phyloP scores from a whole-genome alignment of 2,888 invertebrate species.

The Nineta flava region DNA sequence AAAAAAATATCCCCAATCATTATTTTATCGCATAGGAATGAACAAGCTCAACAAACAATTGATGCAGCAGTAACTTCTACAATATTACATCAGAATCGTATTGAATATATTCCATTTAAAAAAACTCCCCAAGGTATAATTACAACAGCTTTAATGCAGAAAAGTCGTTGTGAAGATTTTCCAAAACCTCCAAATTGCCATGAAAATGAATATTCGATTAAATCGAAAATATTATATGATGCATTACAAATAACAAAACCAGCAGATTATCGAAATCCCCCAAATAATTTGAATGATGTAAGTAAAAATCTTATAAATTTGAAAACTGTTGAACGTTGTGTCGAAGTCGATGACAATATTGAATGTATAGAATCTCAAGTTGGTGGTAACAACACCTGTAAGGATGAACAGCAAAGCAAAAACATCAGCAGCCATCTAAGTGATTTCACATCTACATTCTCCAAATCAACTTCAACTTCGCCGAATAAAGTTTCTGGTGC shows the following conservation, averaged over 20 bases:
- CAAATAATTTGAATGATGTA: background rate
- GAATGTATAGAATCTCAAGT: background rate
- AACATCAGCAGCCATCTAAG: too few species aligned
- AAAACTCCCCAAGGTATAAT: conserved; percentile 5
- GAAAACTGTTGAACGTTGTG: background rate
- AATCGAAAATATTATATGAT: too few species aligned
- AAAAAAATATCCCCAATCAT: background rate
- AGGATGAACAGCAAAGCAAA: too few species aligned
- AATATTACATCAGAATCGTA: background rate
- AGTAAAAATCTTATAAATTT: background rate
- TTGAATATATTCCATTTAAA: conserved; percentile 3
- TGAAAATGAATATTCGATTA: too few species aligned
- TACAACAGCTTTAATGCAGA: conserved; percentile 1
- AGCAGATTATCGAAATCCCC: background rate
- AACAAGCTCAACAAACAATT: background rate
- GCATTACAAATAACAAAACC: too few species aligned
- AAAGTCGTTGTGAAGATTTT: background rate
- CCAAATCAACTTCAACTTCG: too few species aligned
- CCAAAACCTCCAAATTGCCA: background rate
- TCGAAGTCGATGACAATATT: background rate
- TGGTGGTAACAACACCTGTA: background rate
- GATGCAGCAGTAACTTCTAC: background rate
- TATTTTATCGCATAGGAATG: background rate
- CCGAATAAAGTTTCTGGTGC: too few species aligned
- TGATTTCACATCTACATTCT: too few species aligned